Evolutionary conservation across 2,888 invertebrate genomes (phyloP), one percentile per base, ranked within the genome.

Genomic region (Spisula solida): DNA sequence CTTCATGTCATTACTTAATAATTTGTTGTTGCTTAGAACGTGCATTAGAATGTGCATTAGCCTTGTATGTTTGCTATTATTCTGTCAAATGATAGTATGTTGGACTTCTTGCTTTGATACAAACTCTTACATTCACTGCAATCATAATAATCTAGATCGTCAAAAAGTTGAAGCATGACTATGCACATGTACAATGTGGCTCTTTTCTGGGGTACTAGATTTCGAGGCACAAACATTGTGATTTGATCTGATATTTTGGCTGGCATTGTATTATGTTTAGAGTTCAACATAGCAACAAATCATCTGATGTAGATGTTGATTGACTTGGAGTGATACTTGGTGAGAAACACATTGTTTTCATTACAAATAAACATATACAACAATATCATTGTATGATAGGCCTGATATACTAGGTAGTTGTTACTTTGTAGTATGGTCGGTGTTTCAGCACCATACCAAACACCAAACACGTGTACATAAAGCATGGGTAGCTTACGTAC

Each of bases 341-440:
- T 66, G n/a, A 66, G 60, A 66, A 66, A 66, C 60, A 66, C 25
- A 66, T 25, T 66, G 25, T 25, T 66, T 66, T 66, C n/a, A 25
- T 66, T 66, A 25, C 25, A 25, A 66, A 66, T 66, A n/a, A 56
- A 18, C n/a, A n/a, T 18, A n/a, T 66, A 66, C 60, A 25, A n/a
- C 25, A 1, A 25, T 66, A 25, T 66, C 60, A 66, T 66, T n/a
- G 25, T 66, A 25, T 25, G 60, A 66, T 25, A 4, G 41, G 60
- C 25, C 60, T 25, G 25, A 25, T 66, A 25, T 66, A 66, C 25
- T 66, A 25, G 25, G 25, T 66, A 25, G 25, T 66, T 25, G 60
- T 25, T 56, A n/a, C 56, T 56, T 1, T 56, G 0, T 56, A 0
- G 6, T n/a, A 56, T 56, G 55, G 41, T 41, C 8, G 41, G 8